Conservation (phyloP, 2,797 vertebrate species). For the Lophotriccus pileatus region DNA sequence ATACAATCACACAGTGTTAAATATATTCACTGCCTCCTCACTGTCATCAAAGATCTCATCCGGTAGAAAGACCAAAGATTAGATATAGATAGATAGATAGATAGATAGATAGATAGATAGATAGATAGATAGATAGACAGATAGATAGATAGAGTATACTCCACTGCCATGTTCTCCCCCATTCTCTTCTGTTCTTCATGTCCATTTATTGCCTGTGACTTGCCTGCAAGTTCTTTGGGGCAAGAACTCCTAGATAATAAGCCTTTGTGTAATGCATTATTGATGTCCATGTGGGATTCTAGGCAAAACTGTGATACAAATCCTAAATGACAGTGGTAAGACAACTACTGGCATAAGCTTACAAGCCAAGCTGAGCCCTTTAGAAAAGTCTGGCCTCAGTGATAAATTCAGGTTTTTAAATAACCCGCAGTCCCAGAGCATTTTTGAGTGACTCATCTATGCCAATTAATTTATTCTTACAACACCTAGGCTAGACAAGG, state of each 20-base stretch:
- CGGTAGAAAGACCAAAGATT: background rate
- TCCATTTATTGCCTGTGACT: background rate
- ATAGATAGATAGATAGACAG: accelerated
- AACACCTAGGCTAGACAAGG: slow-evolving; percentile 11
- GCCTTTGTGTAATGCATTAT: slow-evolving; percentile 13
- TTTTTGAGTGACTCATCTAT: background rate
- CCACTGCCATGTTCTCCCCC: background rate
- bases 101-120: background rate
- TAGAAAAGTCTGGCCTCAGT: slow-evolving; percentile 3
- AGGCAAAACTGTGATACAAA: slow-evolving; percentile 41
- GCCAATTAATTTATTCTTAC: slow-evolving; percentile 39
- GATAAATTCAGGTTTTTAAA: slow-evolving; percentile 48
- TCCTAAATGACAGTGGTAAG: slow-evolving; percentile 27
- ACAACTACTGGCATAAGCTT: slow-evolving; percentile 34
- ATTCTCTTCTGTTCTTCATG: background rate
- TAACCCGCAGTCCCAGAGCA: slow-evolving; percentile 22
- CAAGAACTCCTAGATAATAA: slow-evolving; percentile 13
- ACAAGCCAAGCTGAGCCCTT: slow-evolving; percentile 35
- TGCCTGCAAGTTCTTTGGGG: background rate
- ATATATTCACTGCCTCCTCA: background rate
- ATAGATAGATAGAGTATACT: background rate
- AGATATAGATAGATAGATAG: background rate
- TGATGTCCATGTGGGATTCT: background rate
- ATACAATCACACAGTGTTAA: background rate
- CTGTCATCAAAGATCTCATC: background rate